A percentile compares a stretch with the other conserved stretches of the same genome.
phyloP scores from a whole-genome alignment of 2,113 vertebrate genomes.

The Grantiella picta region DNA sequence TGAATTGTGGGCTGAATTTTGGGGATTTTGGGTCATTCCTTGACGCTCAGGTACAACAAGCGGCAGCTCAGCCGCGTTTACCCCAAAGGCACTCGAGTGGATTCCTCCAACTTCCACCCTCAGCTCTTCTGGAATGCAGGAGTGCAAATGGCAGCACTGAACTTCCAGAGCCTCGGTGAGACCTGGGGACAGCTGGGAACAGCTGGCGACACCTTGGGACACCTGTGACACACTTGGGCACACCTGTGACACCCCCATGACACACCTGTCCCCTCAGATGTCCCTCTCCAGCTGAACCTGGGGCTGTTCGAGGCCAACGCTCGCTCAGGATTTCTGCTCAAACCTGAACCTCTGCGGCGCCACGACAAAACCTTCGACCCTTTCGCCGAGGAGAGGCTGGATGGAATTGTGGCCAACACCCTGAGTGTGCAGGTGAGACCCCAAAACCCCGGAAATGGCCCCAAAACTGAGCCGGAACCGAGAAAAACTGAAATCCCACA shows the following conservation, averaged over 20 bases:
- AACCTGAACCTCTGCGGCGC: neutral
- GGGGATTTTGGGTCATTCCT: too few relatives aligned
- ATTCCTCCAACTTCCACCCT: neutral
- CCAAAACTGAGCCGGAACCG: fast-evolving
- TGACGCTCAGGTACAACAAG: neutral
- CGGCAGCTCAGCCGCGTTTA: neutral
- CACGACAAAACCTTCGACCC: neutral
- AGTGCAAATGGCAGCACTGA: neutral
- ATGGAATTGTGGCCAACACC: neutral
- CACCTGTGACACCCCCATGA: neutral
- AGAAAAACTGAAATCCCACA: neutral
- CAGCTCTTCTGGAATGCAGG: neutral
- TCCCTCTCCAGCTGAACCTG: neutral
- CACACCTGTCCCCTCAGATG: neutral
- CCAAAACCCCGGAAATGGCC: neutral
- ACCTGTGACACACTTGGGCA: neutral
- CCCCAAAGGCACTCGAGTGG: neutral
- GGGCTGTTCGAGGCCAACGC: neutral
- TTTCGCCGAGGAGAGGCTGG: neutral
- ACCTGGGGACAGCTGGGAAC: neutral
- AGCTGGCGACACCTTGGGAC: too few relatives aligned
- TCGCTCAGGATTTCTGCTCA: neutral
- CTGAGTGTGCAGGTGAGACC: neutral
- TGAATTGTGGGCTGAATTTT: neutral
- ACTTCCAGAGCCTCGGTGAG: neutral